phyloP scores from a whole-genome alignment of 2,888 invertebrate genomes.

The Eucera pruinosa region DNA sequence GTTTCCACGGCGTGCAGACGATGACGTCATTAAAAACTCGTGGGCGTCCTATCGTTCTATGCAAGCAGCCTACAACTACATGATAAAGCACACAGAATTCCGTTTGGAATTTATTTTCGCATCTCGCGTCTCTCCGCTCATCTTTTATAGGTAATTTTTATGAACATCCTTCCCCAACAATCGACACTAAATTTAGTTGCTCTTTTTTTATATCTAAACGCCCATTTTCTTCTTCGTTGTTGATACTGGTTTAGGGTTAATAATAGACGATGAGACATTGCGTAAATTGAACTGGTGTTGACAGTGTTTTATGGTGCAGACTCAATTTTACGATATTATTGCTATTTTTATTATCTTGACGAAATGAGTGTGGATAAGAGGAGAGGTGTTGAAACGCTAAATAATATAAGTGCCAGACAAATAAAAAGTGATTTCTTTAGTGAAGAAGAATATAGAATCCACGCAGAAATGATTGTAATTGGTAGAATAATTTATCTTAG shows the following conservation, averaged over 20 bases:
- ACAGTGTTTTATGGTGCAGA: neutral
- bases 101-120: conserved; percentile 40
- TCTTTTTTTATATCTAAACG: conserved; percentile 12
- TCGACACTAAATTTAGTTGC: conserved; percentile 20
- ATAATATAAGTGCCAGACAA: no score
- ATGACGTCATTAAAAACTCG: conserved; percentile 53
- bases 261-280: conserved; percentile 2
- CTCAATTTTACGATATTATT: no score
- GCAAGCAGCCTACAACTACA: conserved; percentile 45
- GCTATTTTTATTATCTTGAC: neutral
- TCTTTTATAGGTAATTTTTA: conserved; percentile 7
- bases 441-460: no score
- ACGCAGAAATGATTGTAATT: no score
- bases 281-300: neutral
- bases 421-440: no score
- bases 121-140: neutral
- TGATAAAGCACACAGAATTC: conserved; percentile 20
- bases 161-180: conserved; percentile 3
- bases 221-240: neutral
- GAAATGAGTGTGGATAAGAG: neutral
- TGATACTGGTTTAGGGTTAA: neutral
- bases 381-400: no score
- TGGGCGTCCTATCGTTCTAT: conserved; percentile 37
- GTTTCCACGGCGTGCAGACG: conserved; percentile 13
- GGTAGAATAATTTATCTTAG: no score